Percentiles rank a stretch among this genome's conserved stretches.
phyloP scores from a whole-genome alignment of 1,140 invertebrate species.

The Pararge aegeria region DNA sequence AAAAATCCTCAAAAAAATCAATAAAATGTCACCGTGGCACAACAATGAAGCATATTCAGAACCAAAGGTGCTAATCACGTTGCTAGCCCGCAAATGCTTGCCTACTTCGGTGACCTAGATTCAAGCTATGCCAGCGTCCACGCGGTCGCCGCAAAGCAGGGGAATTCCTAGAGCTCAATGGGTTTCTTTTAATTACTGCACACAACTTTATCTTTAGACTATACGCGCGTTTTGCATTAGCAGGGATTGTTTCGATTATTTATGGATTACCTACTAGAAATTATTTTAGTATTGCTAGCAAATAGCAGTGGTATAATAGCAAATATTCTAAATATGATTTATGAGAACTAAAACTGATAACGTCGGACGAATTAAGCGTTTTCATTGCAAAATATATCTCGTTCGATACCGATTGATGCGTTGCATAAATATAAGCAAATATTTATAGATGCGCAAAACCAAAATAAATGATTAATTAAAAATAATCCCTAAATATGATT shows the following conservation, averaged over 20 bases:
- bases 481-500: too few relatives aligned
- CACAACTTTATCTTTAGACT: conserved; percentile 2
- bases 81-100: conserved; percentile 24
- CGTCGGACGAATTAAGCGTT: too few relatives aligned
- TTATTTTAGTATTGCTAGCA: not conserved
- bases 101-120: conserved; percentile 41
- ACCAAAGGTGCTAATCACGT: conserved; percentile 27
- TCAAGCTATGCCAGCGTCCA: conserved; percentile 33
- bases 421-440: too few relatives aligned
- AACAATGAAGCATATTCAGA: conserved; percentile 13
- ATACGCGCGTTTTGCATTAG: conserved; percentile 10
- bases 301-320: too few relatives aligned
- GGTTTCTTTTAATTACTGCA: conserved; percentile 33
- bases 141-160: conserved; percentile 33
- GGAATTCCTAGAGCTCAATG: conserved; percentile 33
- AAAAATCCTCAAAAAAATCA: not conserved
- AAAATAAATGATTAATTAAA: too few relatives aligned
- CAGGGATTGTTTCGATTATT: too few relatives aligned
- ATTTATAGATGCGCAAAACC: too few relatives aligned
- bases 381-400: too few relatives aligned
- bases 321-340: too few relatives aligned
- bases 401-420: too few relatives aligned
- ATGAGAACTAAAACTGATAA: too few relatives aligned
- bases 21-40: not conserved
- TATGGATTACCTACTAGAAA: not conserved